phyloP scores from a whole-genome alignment of 2,113 vertebrate genomes.

The Triplophysa siluroides region DNA sequence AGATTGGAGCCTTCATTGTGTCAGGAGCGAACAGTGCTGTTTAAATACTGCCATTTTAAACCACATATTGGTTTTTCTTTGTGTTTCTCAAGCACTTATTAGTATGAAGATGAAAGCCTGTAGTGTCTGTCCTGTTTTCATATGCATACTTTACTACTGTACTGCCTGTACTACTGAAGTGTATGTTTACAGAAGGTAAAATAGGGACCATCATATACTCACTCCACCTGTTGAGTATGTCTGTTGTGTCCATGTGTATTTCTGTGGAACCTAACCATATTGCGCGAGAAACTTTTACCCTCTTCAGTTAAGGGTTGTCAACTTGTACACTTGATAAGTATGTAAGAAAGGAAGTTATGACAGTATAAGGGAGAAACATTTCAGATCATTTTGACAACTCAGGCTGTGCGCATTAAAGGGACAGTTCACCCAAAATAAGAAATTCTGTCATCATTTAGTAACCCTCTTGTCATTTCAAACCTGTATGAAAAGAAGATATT shows the following conservation, averaged over 20 bases:
- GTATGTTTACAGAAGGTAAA: conserved; percentile 15
- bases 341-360: neutral
- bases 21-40: neutral
- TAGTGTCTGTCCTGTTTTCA: neutral
- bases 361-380: neutral
- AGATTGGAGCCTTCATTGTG: neutral
- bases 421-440: too few species aligned
- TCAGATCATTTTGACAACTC: neutral
- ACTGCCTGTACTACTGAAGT: conserved; percentile 16
- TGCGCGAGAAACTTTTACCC: neutral
- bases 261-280: too few species aligned
- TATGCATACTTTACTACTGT: neutral
- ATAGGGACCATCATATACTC: neutral
- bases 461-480: too few species aligned
- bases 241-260: too few species aligned
- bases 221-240: neutral
- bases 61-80: neutral
- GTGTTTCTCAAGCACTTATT: neutral
- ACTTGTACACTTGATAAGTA: neutral
- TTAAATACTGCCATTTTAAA: conserved; percentile 20
- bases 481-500: too few species aligned
- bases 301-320: neutral
- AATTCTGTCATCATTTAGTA: too few species aligned
- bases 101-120: neutral
- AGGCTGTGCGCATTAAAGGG: neutral